Base-by-base conservation (phyloP, 53 echinoderm and acorn worm species). In the Echinometra lucunter region DNA sequence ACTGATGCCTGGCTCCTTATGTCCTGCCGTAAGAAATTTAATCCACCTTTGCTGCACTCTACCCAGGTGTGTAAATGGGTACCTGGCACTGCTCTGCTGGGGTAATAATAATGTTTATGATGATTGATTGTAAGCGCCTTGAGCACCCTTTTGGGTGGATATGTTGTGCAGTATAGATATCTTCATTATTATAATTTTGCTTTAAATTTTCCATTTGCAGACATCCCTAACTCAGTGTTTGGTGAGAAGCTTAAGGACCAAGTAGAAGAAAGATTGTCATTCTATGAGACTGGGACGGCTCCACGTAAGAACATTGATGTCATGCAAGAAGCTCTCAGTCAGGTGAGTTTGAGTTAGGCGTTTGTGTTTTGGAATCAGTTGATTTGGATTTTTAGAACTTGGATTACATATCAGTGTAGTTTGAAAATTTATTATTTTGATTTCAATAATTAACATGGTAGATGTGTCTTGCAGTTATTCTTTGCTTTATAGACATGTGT, bases 291-390 rank as follows among this genome's bases (percentile, higher is more conserved):
- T 6, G 98, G 99, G 40, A 96, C 95, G 55, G 96, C 98, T 25
- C 99, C 99, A 5, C 95, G 98, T 28, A 99, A 99, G 95, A 99
- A 99, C 92, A 88, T 98, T 81, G 98, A 97, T n/a, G 96, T 99
- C 95, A 99, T 99, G 99, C 94, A 95, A 37, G 97, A 98, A 91
- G 99, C 99, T 21, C 89, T 95, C 37, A 25, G 63, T 23, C 96
- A 98, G 96, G 99, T 98, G 95, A 91, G 91, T 49, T 37, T 21
- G 78, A 74, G 45, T n/a, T 27, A 1, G 37, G 21, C 3, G 6
- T 25, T 63, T 1, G 7, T 3, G 4, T 25, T 63, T 63, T 63
- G 25, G 27, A 63, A 27, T 63, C 25, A 27, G 63, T 63, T 25
- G 60, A 19, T 60, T 19, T 60, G 60, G 60, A 60, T 5, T 21